Percentiles rank a stretch among this genome's conserved stretches.
phyloP scores from a whole-genome alignment of 2,888 invertebrate genomes.

The Myopa tessellatipennis region DNA sequence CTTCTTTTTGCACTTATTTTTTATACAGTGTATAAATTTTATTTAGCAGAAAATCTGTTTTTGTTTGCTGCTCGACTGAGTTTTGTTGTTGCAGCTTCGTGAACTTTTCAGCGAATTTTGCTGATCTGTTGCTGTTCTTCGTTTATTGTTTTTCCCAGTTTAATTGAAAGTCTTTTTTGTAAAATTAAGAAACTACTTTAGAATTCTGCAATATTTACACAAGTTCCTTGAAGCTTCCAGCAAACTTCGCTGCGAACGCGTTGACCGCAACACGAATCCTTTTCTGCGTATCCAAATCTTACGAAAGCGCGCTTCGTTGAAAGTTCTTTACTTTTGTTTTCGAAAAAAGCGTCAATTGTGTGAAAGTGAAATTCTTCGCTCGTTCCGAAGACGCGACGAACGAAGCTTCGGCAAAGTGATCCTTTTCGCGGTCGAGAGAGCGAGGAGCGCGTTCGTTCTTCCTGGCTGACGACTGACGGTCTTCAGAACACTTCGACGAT shows the following conservation, averaged over 20 bases:
- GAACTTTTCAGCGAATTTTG: not conserved
- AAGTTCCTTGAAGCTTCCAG: slow-evolving; percentile 16
- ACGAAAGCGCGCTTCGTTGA: not conserved
- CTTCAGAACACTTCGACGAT: slow-evolving; percentile 61
- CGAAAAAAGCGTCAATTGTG: not conserved
- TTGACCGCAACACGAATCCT: slow-evolving; percentile 30
- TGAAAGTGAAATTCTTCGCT: slow-evolving; percentile 12
- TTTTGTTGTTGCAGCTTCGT: not conserved
- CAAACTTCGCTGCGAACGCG: not conserved
- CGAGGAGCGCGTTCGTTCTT: not conserved
- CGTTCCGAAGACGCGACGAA: not conserved
- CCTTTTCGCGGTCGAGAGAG: slow-evolving; percentile 18
- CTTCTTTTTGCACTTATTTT: not conserved
- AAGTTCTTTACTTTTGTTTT: slow-evolving; percentile 23
- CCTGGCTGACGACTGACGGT: slow-evolving; percentile 46
- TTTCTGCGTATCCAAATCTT: slow-evolving; percentile 7
- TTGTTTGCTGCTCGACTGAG: not conserved
- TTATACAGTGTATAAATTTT: slow-evolving; percentile 3
- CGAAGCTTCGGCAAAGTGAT: slow-evolving; percentile 9
- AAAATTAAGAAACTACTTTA: not conserved
- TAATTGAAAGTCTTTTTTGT: not conserved
- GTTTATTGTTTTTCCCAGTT: not conserved
- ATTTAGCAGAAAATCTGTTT: slow-evolving; percentile 21
- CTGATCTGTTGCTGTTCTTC: not conserved
- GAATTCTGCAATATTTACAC: slow-evolving; percentile 21